Base-by-base conservation (phyloP, 2,888 invertebrate genomes). In the Parnassius apollo region DNA sequence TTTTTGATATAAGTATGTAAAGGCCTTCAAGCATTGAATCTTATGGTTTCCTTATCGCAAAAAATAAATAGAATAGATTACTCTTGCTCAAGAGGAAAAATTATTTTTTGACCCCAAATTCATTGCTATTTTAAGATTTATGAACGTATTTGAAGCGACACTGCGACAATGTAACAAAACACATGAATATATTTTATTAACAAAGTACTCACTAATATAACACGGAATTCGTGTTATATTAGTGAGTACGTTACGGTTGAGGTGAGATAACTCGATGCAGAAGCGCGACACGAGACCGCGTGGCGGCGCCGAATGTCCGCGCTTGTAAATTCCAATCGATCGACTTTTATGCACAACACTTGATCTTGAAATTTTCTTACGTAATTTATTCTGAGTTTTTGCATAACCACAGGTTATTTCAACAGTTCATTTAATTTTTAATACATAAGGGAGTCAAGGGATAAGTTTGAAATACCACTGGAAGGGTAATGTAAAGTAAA, bases 271-370 rank as follows among this genome's bases (percentile, higher is more conserved):
- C 70, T 71, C 68, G 73, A 65, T 65, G 69, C 68, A 69, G 64
- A 61, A 8, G 59, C 70, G 68, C 68, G 61, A 62, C 64, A 65
- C 74, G 82, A 86, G 87, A 86, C 87, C 65, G 87, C 82, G 71
- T 79, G 85, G 85, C 85, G 85, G 72, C 84, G 75, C 68, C 75
- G 65, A 51, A 57, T 64, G 67, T 49, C 61, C 69, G 69, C 71
- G 66, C 69, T 71, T 59, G 60, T 57, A 59, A 65, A 67, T 66
- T 62, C 57, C 65, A 67, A 66, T 67, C 67, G 65, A 68, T 67
- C 66, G 61, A 63, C 57, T 64, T 59, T 52, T 60, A 62, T 57
- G 50, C 52, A 52, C 18, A 57, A 56, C 51, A 18, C 55, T n/a
- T 49, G 42, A 55, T 54, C 55, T 44, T 50, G 35, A 55, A 61